Evolutionary conservation across 2,888 invertebrate species (phyloP).

Genomic region (Cryptophagus acutangulus): DNA sequence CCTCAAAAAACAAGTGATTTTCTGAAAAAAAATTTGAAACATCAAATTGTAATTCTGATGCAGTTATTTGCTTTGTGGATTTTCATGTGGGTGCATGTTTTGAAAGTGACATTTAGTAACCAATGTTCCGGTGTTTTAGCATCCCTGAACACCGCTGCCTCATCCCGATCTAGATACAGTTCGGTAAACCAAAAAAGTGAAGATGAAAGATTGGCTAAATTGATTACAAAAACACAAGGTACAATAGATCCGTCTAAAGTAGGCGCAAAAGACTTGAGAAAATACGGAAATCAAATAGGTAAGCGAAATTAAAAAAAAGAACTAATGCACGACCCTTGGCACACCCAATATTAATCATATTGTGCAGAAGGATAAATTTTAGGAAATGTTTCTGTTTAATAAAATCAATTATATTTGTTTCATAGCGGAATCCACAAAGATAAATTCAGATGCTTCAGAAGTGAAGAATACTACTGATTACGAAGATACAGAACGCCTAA

Average conservation of each 20-base stretch:
- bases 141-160: slow-evolving; percentile 68
- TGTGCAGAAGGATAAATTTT: too few relatives aligned
- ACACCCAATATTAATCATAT: slow-evolving; percentile 43
- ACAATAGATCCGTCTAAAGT: slow-evolving; percentile 41
- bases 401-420: slow-evolving; percentile 6
- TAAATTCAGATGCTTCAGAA: slow-evolving; percentile 24
- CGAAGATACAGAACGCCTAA: slow-evolving; percentile 40
- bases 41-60: too few relatives aligned
- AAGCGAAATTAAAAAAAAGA: too few relatives aligned
- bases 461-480: slow-evolving; percentile 46
- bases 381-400: slow-evolving; percentile 11
- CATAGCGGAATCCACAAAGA: slow-evolving; percentile 40
- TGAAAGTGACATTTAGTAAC: slow-evolving; percentile 19
- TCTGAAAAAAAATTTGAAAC: too few relatives aligned
- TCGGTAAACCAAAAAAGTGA: slow-evolving; percentile 53
- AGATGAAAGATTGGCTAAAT: slow-evolving; percentile 48
- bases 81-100: slow-evolving; percentile 24
- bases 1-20: neutral
- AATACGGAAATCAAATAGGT: slow-evolving; percentile 44
- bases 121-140: slow-evolving; percentile 57
- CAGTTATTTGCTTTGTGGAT: too few relatives aligned
- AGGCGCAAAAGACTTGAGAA: slow-evolving; percentile 38
- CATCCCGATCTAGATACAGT: slow-evolving; percentile 65
- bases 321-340: slow-evolving; percentile 44
- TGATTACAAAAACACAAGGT: slow-evolving; percentile 42